Percentiles rank a stretch among this genome's conserved stretches.
phyloP scores from a whole-genome alignment of 2,113 vertebrate species.

The Sphaerodactylus townsendi region DNA sequence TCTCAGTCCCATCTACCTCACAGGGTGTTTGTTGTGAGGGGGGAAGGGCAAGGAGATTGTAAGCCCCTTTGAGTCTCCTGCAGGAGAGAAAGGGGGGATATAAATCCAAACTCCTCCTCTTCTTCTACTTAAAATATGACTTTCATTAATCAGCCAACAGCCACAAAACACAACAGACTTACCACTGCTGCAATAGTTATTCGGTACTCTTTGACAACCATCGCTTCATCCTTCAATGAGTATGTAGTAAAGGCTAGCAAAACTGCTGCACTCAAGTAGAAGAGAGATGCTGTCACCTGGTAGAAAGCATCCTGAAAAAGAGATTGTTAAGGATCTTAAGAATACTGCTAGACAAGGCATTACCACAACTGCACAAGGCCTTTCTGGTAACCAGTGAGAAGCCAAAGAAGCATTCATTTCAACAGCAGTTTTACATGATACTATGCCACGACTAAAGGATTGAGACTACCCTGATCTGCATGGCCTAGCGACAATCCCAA shows the following conservation, averaged over 20 bases:
- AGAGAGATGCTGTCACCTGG: conserved; percentile 73
- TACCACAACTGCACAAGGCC: not conserved
- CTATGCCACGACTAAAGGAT: not conserved
- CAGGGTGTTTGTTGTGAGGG: too few relatives aligned
- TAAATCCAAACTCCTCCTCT: too few relatives aligned
- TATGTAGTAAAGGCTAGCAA: conserved; percentile 65
- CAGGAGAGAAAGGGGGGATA: too few relatives aligned
- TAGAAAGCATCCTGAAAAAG: conserved; percentile 75
- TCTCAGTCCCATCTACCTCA: too few relatives aligned
- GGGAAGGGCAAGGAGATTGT: too few relatives aligned
- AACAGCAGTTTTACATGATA: not conserved
- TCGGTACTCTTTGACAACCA: not conserved
- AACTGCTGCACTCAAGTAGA: conserved; percentile 83
- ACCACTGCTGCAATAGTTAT: conserved; percentile 82
- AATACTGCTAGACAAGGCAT: not conserved
- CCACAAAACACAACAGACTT: conserved; percentile 19
- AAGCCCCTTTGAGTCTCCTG: too few relatives aligned
- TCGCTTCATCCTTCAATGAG: rapidly evolving
- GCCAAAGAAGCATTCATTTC: not conserved
- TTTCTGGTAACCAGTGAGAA: too few relatives aligned
- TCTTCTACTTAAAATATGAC: too few relatives aligned
- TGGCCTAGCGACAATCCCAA: too few relatives aligned
- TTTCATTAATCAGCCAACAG: too few relatives aligned
- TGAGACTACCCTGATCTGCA: not conserved
- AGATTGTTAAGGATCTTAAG: not conserved